A percentile compares a stretch with the other conserved stretches of the same genome.
These are phyloP conservation scores for Halyomorpha halys DNA, from an alignment of 1,140 invertebrate genomes.

Conservation along the genomic window DNA sequence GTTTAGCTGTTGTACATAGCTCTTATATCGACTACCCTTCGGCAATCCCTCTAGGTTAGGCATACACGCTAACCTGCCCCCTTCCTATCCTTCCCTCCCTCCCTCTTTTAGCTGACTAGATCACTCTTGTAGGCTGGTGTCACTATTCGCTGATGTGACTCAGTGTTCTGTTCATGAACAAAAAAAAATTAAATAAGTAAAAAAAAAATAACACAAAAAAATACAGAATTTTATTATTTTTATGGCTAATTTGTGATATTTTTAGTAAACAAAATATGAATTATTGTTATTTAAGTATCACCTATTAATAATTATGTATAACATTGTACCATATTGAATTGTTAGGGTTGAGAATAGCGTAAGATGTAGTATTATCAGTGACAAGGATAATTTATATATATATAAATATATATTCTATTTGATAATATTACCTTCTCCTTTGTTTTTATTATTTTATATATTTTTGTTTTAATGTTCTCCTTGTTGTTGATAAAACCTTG, in stretches of 20 bases:
- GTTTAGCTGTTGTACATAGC: conserved; percentile 24
- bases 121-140: conserved; percentile 28
- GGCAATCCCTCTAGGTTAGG: conserved; percentile 21
- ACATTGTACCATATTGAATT: conserved; percentile 34
- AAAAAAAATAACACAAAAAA: conserved; percentile 5
- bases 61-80: conserved; percentile 1
- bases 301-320: conserved; percentile 33
- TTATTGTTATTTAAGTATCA: conserved; percentile 34
- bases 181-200: conserved; percentile 3
- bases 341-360: conserved; percentile 32
- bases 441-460: conserved; percentile 25
- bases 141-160: conserved; percentile 18
- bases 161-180: conserved; percentile 22
- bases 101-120: conserved; percentile 21
- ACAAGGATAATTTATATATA: conserved; percentile 31
- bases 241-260: conserved; percentile 35
- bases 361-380: conserved; percentile 30
- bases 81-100: conserved; percentile 4
- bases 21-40: conserved; percentile 15
- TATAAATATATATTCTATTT: conserved; percentile 29
- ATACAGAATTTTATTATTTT: conserved; percentile 27
- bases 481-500: conserved; percentile 30
- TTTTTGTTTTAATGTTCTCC: conserved; percentile 30
- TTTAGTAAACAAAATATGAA: conserved; percentile 33
- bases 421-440: conserved; percentile 22